Evolutionary conservation across 2,888 invertebrate genomes (phyloP).

Genomic region (Tipula helvola): DNA sequence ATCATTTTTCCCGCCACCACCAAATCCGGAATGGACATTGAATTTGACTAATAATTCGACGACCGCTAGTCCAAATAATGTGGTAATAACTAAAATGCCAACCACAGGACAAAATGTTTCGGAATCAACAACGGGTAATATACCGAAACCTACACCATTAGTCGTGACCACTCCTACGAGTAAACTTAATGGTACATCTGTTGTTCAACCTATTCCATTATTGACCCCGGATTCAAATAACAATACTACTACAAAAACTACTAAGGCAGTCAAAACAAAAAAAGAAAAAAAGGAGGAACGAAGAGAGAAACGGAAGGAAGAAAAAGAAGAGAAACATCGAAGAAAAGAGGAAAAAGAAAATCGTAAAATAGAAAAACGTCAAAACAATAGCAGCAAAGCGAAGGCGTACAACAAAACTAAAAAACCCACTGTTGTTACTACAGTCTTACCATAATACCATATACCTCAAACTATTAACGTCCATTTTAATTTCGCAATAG

Average conservation of each 20-base stretch:
- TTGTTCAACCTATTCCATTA: not conserved
- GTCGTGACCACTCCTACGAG: not conserved
- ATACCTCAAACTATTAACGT: too few relatives aligned
- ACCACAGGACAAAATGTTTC: too few relatives aligned
- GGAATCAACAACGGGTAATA: too few relatives aligned
- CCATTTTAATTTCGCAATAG: too few relatives aligned
- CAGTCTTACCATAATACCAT: too few relatives aligned
- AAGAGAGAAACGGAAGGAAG: not conserved
- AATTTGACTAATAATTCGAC: too few relatives aligned
- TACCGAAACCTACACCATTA: not conserved
- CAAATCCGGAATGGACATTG: too few relatives aligned
- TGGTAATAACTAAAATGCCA: too few relatives aligned
- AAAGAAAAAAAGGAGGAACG: not conserved
- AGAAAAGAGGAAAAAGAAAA: not conserved
- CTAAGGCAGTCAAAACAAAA: not conserved
- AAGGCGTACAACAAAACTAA: not conserved
- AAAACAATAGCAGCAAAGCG: not conserved
- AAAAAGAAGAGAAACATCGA: not conserved
- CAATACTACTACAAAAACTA: not conserved
- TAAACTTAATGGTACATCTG: not conserved
- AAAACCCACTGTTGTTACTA: not conserved
- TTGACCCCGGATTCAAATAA: not conserved
- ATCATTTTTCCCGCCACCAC: not conserved
- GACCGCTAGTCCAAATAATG: too few relatives aligned
- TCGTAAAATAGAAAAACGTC: not conserved